These are phyloP conservation scores for Leptonema lineaticorne DNA, from an alignment of 1,140 invertebrate species.

Conservation along the genomic window DNA sequence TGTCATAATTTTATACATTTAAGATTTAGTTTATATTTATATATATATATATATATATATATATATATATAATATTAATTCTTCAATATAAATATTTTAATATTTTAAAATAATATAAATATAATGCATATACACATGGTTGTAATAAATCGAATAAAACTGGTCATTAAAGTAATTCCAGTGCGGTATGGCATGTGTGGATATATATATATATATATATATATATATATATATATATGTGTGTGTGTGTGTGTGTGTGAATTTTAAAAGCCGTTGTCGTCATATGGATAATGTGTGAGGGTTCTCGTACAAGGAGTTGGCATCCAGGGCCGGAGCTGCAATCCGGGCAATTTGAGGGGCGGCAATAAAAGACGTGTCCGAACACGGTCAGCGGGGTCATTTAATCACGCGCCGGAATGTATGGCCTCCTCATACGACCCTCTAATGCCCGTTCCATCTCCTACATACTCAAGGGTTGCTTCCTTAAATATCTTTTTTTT, in stretches of 20 bases:
- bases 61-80: no score
- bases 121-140: no score
- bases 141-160: no score
- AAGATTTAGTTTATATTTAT: no score
- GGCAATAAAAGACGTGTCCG: slow-evolving; percentile 41
- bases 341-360: slow-evolving; percentile 39
- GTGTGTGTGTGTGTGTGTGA: neutral
- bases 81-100: no score
- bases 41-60: no score
- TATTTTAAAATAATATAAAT: no score
- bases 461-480: neutral
- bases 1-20: no score
- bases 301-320: slow-evolving; percentile 16
- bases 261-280: neutral
- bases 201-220: no score
- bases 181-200: neutral
- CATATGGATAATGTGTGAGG: neutral
- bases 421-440: slow-evolving; percentile 2
- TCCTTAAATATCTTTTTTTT: neutral
- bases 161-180: no score
- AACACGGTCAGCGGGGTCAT: slow-evolving; percentile 42
- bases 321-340: slow-evolving; percentile 12
- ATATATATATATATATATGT: no score
- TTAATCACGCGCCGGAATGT: slow-evolving; percentile 41
- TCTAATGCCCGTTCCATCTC: neutral